Evolutionary conservation across 2,888 invertebrate genomes (phyloP).

Genomic region (Apocheima hispidaria): DNA sequence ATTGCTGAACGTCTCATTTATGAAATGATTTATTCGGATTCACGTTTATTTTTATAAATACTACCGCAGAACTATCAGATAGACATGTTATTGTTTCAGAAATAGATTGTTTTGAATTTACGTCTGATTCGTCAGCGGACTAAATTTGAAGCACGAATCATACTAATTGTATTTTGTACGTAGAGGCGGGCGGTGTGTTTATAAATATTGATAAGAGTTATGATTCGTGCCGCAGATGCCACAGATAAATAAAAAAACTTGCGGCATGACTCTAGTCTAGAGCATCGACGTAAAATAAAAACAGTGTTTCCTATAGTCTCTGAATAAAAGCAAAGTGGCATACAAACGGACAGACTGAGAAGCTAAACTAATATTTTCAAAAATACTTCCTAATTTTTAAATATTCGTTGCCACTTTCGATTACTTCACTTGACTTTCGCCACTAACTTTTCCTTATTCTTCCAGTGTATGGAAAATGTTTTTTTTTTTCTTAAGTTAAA

Average conservation of each 20-base stretch:
- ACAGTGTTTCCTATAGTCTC: too few relatives aligned
- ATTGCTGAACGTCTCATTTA: constrained; percentile 31
- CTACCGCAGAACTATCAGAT: constrained; percentile 38
- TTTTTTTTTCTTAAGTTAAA: too few relatives aligned
- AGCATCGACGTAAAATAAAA: too few relatives aligned
- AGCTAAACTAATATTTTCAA: too few relatives aligned
- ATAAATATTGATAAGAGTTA: neutral
- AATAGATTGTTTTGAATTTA: constrained; percentile 46
- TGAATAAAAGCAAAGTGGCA: too few relatives aligned
- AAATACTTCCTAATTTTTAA: too few relatives aligned
- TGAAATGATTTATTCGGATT: constrained; percentile 36
- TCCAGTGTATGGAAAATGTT: too few relatives aligned
- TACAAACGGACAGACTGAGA: too few relatives aligned
- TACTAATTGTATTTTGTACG: constrained; percentile 22
- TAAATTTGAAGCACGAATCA: constrained; percentile 26
- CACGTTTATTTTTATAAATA: constrained; percentile 38
- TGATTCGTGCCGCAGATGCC: neutral
- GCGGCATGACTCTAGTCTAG: too few relatives aligned
- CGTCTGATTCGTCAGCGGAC: constrained; percentile 36
- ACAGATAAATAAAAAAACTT: neutral
- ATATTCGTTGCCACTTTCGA: too few relatives aligned
- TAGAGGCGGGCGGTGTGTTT: constrained; percentile 6
- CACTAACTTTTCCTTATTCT: too few relatives aligned
- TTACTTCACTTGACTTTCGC: too few relatives aligned
- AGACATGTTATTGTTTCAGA: constrained; percentile 44